Evolutionary conservation across 1,140 invertebrate species (phyloP).

Genomic region (Bombus haemorrhoidalis): DNA sequence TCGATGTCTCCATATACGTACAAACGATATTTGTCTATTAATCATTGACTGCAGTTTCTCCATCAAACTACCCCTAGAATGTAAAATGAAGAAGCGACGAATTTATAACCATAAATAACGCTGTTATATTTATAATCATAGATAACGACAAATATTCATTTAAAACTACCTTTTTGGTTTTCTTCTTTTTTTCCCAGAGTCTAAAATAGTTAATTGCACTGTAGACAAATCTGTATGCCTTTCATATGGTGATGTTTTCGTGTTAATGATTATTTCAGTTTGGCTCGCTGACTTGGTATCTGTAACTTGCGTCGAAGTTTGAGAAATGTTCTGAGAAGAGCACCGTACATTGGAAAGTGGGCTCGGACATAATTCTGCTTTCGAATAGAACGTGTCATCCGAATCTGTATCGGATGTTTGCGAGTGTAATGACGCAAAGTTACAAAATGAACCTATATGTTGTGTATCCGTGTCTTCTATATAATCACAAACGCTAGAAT

Average conservation of each 20-base stretch:
- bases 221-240: background rate
- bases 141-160: background rate
- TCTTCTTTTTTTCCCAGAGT: conserved; percentile 61
- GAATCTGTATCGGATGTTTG: conserved; percentile 41
- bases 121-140: background rate
- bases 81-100: conserved; percentile 18
- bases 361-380: conserved; percentile 24
- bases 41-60: conserved; percentile 71
- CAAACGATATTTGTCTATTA: conserved; percentile 67
- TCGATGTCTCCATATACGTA: conserved; percentile 76
- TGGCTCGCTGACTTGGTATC: background rate
- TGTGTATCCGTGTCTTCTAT: conserved; percentile 68
- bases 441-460: background rate
- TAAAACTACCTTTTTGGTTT: conserved; percentile 71
- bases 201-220: conserved; percentile 29
- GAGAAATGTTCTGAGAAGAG: conserved; percentile 65
- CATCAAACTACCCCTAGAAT: conserved; percentile 73
- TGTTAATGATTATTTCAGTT: conserved; percentile 38
- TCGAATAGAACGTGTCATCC: conserved; percentile 63
- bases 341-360: background rate
- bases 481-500: conserved; percentile 32
- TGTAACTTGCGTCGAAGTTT: conserved; percentile 46
- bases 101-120: background rate
- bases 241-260: conserved; percentile 36
- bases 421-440: background rate